Evolutionary conservation across 2,113 vertebrate species (phyloP).

Genomic region (Tonatia bakeri): DNA sequence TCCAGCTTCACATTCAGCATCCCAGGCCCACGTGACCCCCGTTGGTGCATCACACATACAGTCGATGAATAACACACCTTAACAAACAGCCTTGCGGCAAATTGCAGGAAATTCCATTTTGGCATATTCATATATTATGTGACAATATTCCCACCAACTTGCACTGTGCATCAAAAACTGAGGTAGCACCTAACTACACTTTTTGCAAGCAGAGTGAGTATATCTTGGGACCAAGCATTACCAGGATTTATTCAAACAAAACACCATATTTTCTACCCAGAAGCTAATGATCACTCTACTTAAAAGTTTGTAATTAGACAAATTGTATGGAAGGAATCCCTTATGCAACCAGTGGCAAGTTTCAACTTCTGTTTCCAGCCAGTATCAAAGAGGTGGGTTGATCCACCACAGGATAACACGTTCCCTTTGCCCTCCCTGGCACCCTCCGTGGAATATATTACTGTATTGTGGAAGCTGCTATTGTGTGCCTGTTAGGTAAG

Average conservation of each 20-base stretch:
- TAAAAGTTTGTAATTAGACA: constrained; percentile 66
- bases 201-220: background rate
- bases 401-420: constrained; percentile 62
- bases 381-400: constrained; percentile 67
- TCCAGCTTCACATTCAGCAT: background rate
- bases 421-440: constrained; percentile 69
- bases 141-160: background rate
- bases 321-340: constrained; percentile 52
- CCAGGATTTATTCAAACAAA: constrained; percentile 50
- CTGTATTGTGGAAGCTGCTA: constrained; percentile 49
- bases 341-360: constrained; percentile 71
- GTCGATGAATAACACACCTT: background rate
- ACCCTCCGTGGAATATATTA: constrained; percentile 62
- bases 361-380: constrained; percentile 71
- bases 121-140: background rate
- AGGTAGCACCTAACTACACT: background rate
- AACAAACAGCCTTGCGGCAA: background rate
- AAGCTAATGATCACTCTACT: constrained; percentile 56
- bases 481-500: constrained; percentile 64
- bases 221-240: background rate
- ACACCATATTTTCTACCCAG: constrained; percentile 42
- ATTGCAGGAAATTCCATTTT: background rate
- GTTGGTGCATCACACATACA: background rate
- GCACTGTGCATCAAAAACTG: background rate
- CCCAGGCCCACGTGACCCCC: background rate